Evolutionary conservation across 2,888 invertebrate genomes (phyloP).

Genomic region (Caenorhabditis afra): DNA sequence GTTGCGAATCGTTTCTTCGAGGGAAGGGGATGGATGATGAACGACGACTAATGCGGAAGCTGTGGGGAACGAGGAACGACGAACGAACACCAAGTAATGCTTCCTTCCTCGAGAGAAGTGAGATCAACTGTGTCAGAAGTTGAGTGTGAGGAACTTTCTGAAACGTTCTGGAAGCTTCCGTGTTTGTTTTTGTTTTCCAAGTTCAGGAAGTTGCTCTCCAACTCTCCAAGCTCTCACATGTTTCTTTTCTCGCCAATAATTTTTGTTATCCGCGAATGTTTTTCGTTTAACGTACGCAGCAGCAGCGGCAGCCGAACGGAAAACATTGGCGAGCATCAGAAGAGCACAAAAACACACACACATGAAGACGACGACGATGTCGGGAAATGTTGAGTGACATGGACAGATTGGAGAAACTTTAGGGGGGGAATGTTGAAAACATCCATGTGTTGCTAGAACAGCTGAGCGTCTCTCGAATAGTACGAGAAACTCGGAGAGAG

Average conservation of each 20-base stretch:
- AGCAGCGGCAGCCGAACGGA: slow-evolving; percentile 34
- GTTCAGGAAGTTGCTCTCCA: background rate
- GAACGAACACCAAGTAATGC: slow-evolving; percentile 11
- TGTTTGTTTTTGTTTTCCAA: background rate
- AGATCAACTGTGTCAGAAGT: slow-evolving; percentile 8
- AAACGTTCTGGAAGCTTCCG: too few relatives aligned
- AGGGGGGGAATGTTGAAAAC: slow-evolving; percentile 57
- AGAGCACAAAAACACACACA: slow-evolving; percentile 52
- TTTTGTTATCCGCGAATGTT: slow-evolving; percentile 34
- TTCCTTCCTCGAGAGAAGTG: background rate
- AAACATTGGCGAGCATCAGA: slow-evolving; percentile 53
- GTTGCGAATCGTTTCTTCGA: background rate
- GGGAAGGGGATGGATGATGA: background rate
- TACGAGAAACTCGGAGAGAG: slow-evolving; percentile 39
- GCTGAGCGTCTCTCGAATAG: slow-evolving; percentile 41
- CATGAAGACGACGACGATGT: slow-evolving; percentile 26
- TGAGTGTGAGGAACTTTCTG: too few relatives aligned
- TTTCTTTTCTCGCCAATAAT: background rate
- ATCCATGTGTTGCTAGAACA: slow-evolving; percentile 56
- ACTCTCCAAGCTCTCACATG: background rate
- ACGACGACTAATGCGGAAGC: slow-evolving; percentile 25
- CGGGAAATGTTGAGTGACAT: slow-evolving; percentile 56
- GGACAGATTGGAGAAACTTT: slow-evolving; percentile 56
- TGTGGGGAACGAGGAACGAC: background rate
- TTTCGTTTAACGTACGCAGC: slow-evolving; percentile 37